Conservation (phyloP, 2,113 vertebrate genomes). For the Vulpes ferrilata region DNA sequence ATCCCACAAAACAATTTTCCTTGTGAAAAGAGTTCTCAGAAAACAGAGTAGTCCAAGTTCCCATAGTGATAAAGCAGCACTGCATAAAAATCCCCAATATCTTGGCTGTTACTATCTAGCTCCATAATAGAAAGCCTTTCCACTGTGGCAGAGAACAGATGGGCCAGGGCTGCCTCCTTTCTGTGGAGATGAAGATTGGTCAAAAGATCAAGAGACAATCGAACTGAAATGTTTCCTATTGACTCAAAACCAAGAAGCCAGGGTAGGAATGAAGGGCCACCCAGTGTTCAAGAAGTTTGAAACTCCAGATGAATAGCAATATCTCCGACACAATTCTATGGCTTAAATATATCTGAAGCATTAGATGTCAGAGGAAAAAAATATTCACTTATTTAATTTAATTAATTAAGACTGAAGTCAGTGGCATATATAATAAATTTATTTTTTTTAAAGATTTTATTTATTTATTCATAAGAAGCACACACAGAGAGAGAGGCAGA, state of each 20-base stretch:
- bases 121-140: background rate
- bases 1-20: slow-evolving; percentile 25
- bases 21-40: slow-evolving; percentile 37
- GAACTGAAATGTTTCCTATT: slow-evolving; percentile 15
- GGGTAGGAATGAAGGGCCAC: background rate
- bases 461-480: no score
- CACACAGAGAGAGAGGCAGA: no score
- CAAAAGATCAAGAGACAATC: slow-evolving; percentile 34
- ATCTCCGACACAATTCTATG: background rate
- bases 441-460: no score
- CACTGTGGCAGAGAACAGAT: background rate
- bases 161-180: background rate
- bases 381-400: background rate
- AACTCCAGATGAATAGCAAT: background rate
- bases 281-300: background rate
- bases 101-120: background rate
- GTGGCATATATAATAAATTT: background rate
- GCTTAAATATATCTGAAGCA: slow-evolving; percentile 6
- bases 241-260: slow-evolving; percentile 41
- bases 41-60: background rate
- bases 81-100: background rate
- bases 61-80: slow-evolving; percentile 44
- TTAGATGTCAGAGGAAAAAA: slow-evolving; percentile 30
- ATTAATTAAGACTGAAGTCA: background rate
- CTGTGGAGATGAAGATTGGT: background rate